Evolutionary conservation across 2,797 vertebrate genomes (phyloP), one percentile per base, ranked within the genome.

Genomic region (Psittacula echo): DNA sequence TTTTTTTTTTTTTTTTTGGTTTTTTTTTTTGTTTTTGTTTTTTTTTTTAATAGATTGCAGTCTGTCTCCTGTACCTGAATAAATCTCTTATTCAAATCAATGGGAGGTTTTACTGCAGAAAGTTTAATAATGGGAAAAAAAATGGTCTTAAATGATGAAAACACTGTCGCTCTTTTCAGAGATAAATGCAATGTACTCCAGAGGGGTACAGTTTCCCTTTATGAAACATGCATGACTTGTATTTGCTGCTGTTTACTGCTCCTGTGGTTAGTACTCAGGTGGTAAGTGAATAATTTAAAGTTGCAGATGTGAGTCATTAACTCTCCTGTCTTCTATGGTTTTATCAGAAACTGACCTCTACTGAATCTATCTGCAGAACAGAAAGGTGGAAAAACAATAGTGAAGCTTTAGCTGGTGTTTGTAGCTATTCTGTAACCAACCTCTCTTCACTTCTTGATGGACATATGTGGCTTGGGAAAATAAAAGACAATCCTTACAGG

Each of bases 201-300:
- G 89, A 89, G 85, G 85, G 54, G 77, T 71, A 76, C n/a, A 67
- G 86, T 93, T 83, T 87, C 65, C 51, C 87, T 85, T 92, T 93
- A 96, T 95, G 87, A 95, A 94, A 93, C 93, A 94, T 94, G 93
- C 78, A 92, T 95, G 87, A 94, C 71, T 78, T 6, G 21, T 91
- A 94, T 94, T 93, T 94, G 88, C 87, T 72, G 50, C 81, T 90
- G 85, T 85, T 95, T 90, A 86, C 64, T 93, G 85, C 0, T n/a
- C 54, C 85, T 82, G n/a, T 93, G 77, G 47, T 88, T 90, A 32
- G 83, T 65, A 73, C 80, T 94, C 51, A 24, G 94, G 83, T 84
- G 77, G 48, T 51, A 91, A 85, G 76, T 94, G 77, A 95, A 95
- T 93, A 95, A 96, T 96, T 97, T 94, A 95, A 88, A 93, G 72